phyloP scores from a whole-genome alignment of 2,888 invertebrate genomes.

The Tiliacea aurago region DNA sequence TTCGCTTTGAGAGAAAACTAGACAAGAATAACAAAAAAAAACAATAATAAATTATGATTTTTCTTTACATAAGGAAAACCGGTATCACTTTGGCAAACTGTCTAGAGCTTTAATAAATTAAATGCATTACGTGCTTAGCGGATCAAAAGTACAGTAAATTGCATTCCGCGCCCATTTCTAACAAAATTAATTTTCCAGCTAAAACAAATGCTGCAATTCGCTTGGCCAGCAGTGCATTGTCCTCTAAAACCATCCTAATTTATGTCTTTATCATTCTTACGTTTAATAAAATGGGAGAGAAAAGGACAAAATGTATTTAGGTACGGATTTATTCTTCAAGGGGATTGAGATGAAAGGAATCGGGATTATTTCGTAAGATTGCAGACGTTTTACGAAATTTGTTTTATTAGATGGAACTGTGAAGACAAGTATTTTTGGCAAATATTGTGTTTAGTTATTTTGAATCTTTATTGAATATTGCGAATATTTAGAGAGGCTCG shows the following conservation, averaged over 20 bases:
- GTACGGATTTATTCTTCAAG: conserved; percentile 59
- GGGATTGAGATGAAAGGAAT: conserved; percentile 57
- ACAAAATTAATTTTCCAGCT: conserved; percentile 18
- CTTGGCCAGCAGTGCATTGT: conserved; percentile 19
- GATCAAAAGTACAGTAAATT: conserved; percentile 14
- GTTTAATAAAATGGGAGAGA: conserved; percentile 11
- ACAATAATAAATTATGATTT: background rate
- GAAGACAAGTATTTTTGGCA: background rate
- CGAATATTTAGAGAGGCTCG: background rate
- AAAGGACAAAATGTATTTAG: conserved; percentile 59
- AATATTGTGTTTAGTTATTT: background rate
- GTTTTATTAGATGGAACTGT: background rate
- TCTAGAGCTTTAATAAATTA: background rate
- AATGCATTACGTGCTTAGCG: conserved; percentile 15
- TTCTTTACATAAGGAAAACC: background rate
- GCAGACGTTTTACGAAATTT: conserved; percentile 2
- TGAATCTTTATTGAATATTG: too few relatives aligned
- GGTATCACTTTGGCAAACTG: conserved; percentile 1
- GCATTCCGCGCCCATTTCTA: conserved; percentile 7
- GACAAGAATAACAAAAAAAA: background rate
- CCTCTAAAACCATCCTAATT: conserved; percentile 6
- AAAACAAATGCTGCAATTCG: conserved; percentile 16
- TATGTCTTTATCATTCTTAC: background rate
- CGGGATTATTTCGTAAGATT: conserved; percentile 20
- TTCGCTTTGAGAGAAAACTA: background rate